Evolutionary conservation across 2,888 invertebrate genomes (phyloP).

Genomic region (Nephrotoma appendiculata): DNA sequence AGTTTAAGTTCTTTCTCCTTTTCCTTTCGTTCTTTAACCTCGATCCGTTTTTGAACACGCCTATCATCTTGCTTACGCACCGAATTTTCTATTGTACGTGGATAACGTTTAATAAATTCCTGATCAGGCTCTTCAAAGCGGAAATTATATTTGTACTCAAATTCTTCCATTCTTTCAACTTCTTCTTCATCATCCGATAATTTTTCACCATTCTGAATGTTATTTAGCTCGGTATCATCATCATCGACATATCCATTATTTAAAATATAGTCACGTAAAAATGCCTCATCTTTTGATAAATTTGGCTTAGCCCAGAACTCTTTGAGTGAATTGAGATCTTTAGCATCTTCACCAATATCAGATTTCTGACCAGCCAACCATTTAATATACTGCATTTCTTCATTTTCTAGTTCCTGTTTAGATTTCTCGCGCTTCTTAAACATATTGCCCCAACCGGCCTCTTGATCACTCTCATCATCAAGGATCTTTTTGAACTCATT

Average conservation of each 20-base stretch:
- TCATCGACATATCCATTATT: conserved; percentile 55
- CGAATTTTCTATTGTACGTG: conserved; percentile 72
- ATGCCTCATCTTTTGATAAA: conserved; percentile 71
- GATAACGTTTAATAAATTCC: conserved; percentile 84
- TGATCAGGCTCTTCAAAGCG: conserved; percentile 93
- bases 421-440: conserved; percentile 40
- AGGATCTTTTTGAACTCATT: conserved; percentile 44
- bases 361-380: conserved; percentile 63
- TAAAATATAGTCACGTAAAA: conserved; percentile 81
- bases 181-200: conserved; percentile 66
- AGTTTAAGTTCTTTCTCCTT: conserved; percentile 64
- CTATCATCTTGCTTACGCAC: conserved; percentile 66
- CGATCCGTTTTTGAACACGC: conserved; percentile 62
- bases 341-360: conserved; percentile 43
- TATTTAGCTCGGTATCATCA: conserved; percentile 35
- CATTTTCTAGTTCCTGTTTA: conserved; percentile 33
- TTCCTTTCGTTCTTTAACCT: conserved; percentile 56
- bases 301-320: conserved; percentile 75
- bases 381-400: conserved; percentile 49
- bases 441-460: conserved; percentile 39
- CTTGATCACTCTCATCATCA: conserved; percentile 34
- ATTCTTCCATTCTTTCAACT: conserved; percentile 71
- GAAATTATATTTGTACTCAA: conserved; percentile 92
- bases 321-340: conserved; percentile 57
- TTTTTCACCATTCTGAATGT: conserved; percentile 49